phyloP scores from a whole-genome alignment of 2,888 invertebrate genomes.

The Chrysina gloriosa region DNA sequence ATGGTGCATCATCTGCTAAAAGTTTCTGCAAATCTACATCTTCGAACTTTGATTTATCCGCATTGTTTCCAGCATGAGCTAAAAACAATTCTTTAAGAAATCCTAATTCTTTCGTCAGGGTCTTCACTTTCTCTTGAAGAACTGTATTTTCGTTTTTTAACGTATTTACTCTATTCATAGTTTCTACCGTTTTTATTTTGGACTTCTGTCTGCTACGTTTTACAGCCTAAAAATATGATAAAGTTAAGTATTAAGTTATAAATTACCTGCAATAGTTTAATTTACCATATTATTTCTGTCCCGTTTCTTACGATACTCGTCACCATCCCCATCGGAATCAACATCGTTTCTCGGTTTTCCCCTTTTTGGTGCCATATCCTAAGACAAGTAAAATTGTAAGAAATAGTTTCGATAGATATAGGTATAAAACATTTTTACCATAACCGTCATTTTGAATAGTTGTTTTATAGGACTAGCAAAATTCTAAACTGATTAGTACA shows the following conservation, averaged over 20 bases:
- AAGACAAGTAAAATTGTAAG: conserved; percentile 12
- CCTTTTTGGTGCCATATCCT: conserved; percentile 58
- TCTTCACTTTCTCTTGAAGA: conserved; percentile 83
- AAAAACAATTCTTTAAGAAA: conserved; percentile 85
- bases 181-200: conserved; percentile 81
- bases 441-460: conserved; percentile 32
- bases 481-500: conserved; percentile 26
- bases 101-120: conserved; percentile 82
- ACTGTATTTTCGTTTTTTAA: conserved; percentile 83
- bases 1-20: conserved; percentile 65
- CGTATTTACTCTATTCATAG: conserved; percentile 78
- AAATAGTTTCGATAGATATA: not conserved
- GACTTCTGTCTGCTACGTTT: conserved; percentile 85
- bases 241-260: not conserved
- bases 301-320: conserved; percentile 77
- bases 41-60: conserved; percentile 68
- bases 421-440: conserved; percentile 26
- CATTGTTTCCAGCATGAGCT: conserved; percentile 78
- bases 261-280: not conserved
- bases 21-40: conserved; percentile 71
- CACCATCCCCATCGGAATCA: conserved; percentile 75
- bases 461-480: conserved; percentile 20
- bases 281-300: conserved; percentile 83
- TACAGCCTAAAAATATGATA: conserved; percentile 73
- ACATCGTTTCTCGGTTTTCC: conserved; percentile 66